Evolutionary conservation across 2,797 vertebrate species (phyloP), one percentile per base, ranked within the genome.

Genomic region (Cossypha niveicapilla): DNA sequence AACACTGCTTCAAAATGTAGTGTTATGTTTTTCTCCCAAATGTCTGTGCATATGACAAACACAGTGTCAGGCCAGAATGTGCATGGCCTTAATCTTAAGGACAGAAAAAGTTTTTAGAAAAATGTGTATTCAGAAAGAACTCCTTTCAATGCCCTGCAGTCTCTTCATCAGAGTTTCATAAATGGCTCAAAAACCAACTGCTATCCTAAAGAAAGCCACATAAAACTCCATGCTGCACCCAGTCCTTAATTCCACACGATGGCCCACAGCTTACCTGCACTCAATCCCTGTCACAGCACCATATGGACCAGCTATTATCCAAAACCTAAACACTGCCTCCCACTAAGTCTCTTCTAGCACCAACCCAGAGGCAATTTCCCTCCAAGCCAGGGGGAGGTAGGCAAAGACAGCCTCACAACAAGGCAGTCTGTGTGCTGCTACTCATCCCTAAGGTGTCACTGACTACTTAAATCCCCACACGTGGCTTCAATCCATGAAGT

Each of bases 71-170:
- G 51, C 23, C 14, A 80, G 32, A 77, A 83, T 58, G 80, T 37
- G 3, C 4, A 1, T 7, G 7, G 30, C 27, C 65, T 60, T 53
- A 76, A 66, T 51, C 13, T 80, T 66, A 42, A 77, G 42, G 30
- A 88, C 6, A 56, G 51, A 88, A 80, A 41, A 75, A 82, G 27
- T 37, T 48, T 72, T 76, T 45, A 44, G 50, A 15, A 70, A 82
- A 79, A 57, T 4, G 4, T 23, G 15, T 58, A 58, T 70, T 80
- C 35, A 81, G 57, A 88, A 91, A 80, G 30, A 86, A 39, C 18
- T 61, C 21, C 16, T 68, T 78, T 53, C 23, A 3, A 15, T 27
- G 16, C 5, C 39, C n/a, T 42, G 35, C 32, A 75, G 24, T 24
- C 11, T 39, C 34, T 72, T 72, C 45, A 63, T 60, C 37, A 72